Conservation (phyloP, 2,888 invertebrate genomes). For the Invenusta paracnida region DNA sequence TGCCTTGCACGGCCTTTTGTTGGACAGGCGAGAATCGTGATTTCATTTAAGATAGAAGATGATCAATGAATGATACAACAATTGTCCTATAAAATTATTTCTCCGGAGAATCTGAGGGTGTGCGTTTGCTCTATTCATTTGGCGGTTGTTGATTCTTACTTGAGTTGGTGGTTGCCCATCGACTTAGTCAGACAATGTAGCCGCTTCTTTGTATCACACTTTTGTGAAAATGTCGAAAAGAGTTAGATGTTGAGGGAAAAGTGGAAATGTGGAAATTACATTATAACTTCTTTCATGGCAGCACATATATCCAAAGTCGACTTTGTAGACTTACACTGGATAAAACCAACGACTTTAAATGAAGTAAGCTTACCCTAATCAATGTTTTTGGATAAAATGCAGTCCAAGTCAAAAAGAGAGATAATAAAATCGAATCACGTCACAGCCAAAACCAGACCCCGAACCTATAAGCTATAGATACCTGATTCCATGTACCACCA, state of each 20-base stretch:
- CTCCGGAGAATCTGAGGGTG: background rate
- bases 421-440: background rate
- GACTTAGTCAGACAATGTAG: background rate
- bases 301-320: background rate
- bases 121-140: background rate
- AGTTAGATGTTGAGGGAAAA: background rate
- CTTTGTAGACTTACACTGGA: background rate
- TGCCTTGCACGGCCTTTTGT: background rate
- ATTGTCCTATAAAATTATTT: background rate
- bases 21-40: background rate
- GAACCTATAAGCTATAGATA: background rate
- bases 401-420: background rate
- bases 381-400: background rate
- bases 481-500: background rate
- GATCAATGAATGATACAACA: background rate
- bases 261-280: background rate
- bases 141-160: background rate
- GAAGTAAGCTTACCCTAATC: too few relatives aligned
- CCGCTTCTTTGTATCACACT: background rate
- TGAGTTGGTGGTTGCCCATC: background rate
- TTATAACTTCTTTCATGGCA: background rate
- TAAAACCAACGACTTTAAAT: too few relatives aligned
- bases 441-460: background rate
- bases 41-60: background rate
- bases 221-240: background rate